Conservation (phyloP, 2,888 invertebrate genomes). For the Drosophila pseudotalamancana region DNA sequence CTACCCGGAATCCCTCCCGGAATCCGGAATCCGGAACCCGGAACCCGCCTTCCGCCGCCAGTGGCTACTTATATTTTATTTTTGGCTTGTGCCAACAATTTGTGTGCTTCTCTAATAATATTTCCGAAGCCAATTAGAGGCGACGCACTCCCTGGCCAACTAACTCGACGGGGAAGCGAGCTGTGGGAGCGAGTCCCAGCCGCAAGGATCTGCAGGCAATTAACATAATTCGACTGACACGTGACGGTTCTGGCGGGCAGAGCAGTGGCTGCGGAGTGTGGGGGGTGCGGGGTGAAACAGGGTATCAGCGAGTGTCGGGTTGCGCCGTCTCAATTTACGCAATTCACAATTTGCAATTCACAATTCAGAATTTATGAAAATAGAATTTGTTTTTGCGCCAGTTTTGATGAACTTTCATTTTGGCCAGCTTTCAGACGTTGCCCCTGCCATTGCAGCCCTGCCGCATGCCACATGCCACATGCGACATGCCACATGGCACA, state of each 20-base stretch:
- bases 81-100: conserved; percentile 48
- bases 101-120: conserved; percentile 65
- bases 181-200: conserved; percentile 51
- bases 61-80: conserved; percentile 23
- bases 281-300: neutral
- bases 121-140: conserved; percentile 73
- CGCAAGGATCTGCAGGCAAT: conserved; percentile 81
- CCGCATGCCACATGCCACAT: too few relatives aligned
- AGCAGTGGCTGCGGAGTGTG: neutral
- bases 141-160: conserved; percentile 51
- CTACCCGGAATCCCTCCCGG: too few relatives aligned
- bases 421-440: conserved; percentile 13
- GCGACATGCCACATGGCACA: too few relatives aligned
- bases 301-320: conserved; percentile 54
- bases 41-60: too few relatives aligned
- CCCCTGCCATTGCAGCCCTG: neutral
- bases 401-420: conserved; percentile 71
- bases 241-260: conserved; percentile 68
- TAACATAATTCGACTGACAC: conserved; percentile 84
- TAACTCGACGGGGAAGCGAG: conserved; percentile 25
- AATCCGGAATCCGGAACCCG: too few relatives aligned
- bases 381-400: conserved; percentile 70
- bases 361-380: conserved; percentile 77
- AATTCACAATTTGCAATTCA: conserved; percentile 78
- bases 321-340: conserved; percentile 79